Conservation (phyloP, 37 sponge, comb jelly and placozoan genomes). For the Chondrosia reniformis region DNA sequence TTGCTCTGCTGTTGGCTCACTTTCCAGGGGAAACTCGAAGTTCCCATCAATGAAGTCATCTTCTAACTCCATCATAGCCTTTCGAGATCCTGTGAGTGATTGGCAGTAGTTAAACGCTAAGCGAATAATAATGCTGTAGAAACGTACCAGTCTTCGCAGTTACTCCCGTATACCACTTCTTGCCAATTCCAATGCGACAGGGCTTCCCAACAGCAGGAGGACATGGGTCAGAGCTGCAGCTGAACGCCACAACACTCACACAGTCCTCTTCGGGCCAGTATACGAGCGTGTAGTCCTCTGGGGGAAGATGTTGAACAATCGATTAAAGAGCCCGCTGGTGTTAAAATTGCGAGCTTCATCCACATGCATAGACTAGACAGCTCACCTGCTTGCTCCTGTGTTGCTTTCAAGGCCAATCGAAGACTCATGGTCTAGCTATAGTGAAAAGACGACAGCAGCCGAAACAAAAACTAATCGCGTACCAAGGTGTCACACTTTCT, state of each 20-base stretch:
- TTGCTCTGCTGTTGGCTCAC: conserved; percentile 3
- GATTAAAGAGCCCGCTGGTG: background rate
- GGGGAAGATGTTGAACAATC: conserved; percentile 3
- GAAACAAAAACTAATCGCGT: no score
- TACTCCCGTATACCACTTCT: conserved; percentile 2
- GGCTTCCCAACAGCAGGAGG: conserved; percentile 1
- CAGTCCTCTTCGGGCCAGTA: background rate
- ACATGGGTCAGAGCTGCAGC: background rate
- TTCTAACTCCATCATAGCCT: background rate
- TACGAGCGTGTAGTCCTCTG: background rate
- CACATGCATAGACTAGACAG: background rate
- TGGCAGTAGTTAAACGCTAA: background rate
- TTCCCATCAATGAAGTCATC: conserved; percentile 9
- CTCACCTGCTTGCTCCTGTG: conserved; percentile 4
- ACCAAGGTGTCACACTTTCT: background rate
- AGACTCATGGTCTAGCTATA: background rate
- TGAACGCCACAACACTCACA: background rate
- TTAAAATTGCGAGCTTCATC: background rate
- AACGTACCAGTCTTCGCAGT: conserved; percentile 7
- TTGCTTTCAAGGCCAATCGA: background rate
- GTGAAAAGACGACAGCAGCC: background rate
- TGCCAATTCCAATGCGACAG: conserved; percentile 1
- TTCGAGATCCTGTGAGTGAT: background rate
- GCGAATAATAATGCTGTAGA: background rate
- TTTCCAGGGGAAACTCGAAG: background rate